These are phyloP conservation scores for Sebastes minor DNA, from an alignment of 2,797 vertebrate genomes.

Conservation along the genomic window DNA sequence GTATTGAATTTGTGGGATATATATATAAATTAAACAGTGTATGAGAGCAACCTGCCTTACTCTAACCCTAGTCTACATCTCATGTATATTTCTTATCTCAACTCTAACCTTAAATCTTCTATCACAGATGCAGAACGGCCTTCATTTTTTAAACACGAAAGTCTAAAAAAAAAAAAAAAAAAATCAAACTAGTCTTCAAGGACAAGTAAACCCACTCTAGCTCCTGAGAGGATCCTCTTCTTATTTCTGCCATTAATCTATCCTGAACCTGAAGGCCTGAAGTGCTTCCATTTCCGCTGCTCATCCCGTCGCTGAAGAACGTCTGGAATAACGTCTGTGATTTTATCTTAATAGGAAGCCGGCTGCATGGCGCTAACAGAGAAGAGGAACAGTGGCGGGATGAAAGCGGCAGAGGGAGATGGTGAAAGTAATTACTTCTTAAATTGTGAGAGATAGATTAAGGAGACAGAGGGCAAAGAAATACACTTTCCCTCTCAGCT, in stretches of 20 bases:
- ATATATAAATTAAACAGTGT: neutral
- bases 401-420: neutral
- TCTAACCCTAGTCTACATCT: too few relatives aligned
- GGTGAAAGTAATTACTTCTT: slow-evolving; percentile 48
- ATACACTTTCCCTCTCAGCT: slow-evolving; percentile 1
- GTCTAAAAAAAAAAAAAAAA: neutral
- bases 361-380: neutral
- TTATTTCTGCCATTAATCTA: slow-evolving; percentile 12
- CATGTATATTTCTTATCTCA: too few relatives aligned
- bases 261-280: neutral
- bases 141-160: neutral
- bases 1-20: too few relatives aligned
- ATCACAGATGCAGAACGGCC: neutral
- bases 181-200: neutral
- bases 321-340: slow-evolving; percentile 31
- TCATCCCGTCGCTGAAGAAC: slow-evolving; percentile 12
- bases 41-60: too few relatives aligned
- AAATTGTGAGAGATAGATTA: slow-evolving; percentile 34
- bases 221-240: neutral
- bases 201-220: neutral
- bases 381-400: neutral
- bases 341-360: slow-evolving; percentile 30
- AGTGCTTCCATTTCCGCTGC: slow-evolving; percentile 16
- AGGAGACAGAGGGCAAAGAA: slow-evolving; percentile 16
- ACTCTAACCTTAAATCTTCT: too few relatives aligned